Conservation (phyloP, 1,140 invertebrate species). For the Drosophila melanica region DNA sequence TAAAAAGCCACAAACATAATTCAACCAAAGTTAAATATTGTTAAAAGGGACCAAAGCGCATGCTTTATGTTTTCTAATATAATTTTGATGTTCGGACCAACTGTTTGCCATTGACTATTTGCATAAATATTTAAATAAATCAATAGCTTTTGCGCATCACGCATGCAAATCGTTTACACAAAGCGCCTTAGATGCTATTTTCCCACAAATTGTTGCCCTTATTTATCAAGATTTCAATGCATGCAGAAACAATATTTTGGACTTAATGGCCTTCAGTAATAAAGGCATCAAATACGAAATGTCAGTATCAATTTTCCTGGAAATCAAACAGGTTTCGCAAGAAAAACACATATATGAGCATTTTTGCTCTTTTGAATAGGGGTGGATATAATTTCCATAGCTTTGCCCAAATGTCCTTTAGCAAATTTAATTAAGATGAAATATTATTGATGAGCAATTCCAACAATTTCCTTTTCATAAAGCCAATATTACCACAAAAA, state of each 20-base stretch:
- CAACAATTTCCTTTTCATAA: too few relatives aligned
- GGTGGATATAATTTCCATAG: neutral
- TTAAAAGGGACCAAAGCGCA: slow-evolving; percentile 26
- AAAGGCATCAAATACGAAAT: neutral
- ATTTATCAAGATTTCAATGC: slow-evolving; percentile 6
- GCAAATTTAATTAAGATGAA: neutral
- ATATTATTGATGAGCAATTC: neutral
- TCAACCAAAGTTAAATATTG: slow-evolving; percentile 42
- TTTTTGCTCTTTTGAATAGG: neutral
- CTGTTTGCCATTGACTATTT: slow-evolving; percentile 6
- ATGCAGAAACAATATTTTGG: slow-evolving; percentile 3
- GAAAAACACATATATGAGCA: neutral
- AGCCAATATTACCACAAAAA: too few relatives aligned
- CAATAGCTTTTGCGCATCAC: slow-evolving; percentile 42
- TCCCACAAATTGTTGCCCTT: slow-evolving; percentile 35
- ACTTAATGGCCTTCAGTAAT: slow-evolving; percentile 7
- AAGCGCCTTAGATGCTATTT: slow-evolving; percentile 57
- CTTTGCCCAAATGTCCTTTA: neutral
- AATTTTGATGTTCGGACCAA: slow-evolving; percentile 35
- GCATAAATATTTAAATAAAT: slow-evolving; percentile 63
- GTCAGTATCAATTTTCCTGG: neutral
- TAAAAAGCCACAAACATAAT: slow-evolving; percentile 62
- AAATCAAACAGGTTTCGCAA: neutral
- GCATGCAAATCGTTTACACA: slow-evolving; percentile 51
- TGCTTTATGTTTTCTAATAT: slow-evolving; percentile 42